Evolutionary conservation across 2,797 vertebrate species (phyloP).

Genomic region (Spatula versicolor): DNA sequence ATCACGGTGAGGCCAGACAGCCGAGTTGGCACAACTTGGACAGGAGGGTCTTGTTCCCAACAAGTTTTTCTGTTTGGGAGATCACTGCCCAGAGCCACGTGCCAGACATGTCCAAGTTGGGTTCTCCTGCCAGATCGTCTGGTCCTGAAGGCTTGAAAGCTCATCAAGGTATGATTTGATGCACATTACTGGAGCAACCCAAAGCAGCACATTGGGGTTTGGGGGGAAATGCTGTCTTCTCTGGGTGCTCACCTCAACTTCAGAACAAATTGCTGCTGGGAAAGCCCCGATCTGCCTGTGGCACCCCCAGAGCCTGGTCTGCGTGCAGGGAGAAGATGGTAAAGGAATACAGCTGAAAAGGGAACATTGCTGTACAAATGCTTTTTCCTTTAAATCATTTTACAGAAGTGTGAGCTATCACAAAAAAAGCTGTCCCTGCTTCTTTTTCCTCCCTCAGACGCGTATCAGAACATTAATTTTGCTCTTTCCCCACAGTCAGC

Average conservation of each 20-base stretch:
- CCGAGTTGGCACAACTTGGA: not conserved
- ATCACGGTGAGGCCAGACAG: not conserved
- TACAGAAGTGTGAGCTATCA: not conserved
- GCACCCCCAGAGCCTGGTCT: not conserved
- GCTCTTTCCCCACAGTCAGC: not conserved
- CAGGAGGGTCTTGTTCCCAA: not conserved
- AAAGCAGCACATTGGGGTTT: not conserved
- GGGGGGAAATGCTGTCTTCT: not conserved
- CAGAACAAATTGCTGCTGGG: not conserved
- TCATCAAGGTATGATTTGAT: not conserved
- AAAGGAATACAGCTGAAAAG: not conserved
- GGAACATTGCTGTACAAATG: not conserved
- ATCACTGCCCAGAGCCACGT: not conserved
- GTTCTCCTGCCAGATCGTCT: too few species aligned
- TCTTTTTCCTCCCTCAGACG: not conserved
- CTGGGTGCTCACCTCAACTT: not conserved
- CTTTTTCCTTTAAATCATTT: not conserved
- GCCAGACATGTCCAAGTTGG: not conserved
- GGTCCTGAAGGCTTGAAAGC: too few species aligned
- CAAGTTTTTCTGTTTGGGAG: not conserved
- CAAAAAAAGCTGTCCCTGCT: not conserved
- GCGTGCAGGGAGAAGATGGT: not conserved
- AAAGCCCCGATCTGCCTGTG: not conserved
- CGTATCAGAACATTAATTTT: rapidly evolving
- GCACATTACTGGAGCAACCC: not conserved